These are phyloP conservation scores for Pachypsylla venusta DNA, from an alignment of 1,140 invertebrate genomes.

Conservation along the genomic window DNA sequence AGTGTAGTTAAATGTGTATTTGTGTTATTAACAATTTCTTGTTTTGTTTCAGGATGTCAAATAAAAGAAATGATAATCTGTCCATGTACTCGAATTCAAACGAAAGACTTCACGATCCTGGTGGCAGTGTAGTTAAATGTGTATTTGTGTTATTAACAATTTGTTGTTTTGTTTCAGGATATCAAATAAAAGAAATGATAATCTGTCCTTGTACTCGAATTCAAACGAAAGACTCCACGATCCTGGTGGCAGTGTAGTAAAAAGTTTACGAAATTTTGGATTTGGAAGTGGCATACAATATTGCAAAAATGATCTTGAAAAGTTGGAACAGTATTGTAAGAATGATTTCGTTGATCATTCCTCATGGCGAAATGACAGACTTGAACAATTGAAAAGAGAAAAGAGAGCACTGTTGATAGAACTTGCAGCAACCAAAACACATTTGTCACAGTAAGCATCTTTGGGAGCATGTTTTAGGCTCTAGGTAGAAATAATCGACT, in stretches of 20 bases:
- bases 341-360: neutral
- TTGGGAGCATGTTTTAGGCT: no score
- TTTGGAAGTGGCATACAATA: conserved; percentile 4
- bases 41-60: neutral
- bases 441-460: conserved; percentile 1
- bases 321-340: neutral
- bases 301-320: conserved; percentile 1
- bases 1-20: no score
- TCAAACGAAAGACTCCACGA: conserved; percentile 5
- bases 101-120: conserved; percentile 7
- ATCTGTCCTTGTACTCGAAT: neutral
- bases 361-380: neutral
- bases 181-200: neutral
- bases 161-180: neutral
- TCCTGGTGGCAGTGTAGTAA: neutral
- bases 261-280: conserved; percentile 1
- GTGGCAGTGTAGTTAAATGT: no score
- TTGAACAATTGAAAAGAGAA: neutral
- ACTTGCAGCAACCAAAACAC: neutral
- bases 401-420: neutral
- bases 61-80: neutral
- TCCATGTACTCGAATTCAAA: conserved; percentile 8
- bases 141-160: neutral
- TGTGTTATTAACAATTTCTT: no score
- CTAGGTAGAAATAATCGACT: no score